Evolutionary conservation across 2,888 invertebrate species (phyloP).

Genomic region (Teinopalpus imperialis): DNA sequence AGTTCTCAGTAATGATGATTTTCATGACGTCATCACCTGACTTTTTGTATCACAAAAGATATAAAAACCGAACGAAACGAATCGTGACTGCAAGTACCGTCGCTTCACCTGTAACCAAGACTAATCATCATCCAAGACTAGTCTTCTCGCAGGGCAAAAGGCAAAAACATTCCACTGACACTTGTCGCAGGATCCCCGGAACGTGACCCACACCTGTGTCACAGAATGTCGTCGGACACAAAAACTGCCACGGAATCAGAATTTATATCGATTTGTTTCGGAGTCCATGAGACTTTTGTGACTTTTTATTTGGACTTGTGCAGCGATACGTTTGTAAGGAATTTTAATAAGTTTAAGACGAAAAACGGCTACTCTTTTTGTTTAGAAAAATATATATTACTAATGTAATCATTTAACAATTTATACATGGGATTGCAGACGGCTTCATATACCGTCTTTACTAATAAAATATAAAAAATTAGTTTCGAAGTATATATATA

Average conservation of each 20-base stretch:
- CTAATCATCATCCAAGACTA: slow-evolving; percentile 55
- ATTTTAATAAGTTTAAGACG: slow-evolving; percentile 7
- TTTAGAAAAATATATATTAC: too few relatives aligned
- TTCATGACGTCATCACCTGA: slow-evolving; percentile 4
- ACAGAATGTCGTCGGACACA: slow-evolving; percentile 25
- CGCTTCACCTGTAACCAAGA: slow-evolving; percentile 66
- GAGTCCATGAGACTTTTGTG: too few relatives aligned
- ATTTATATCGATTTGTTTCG: slow-evolving; percentile 22
- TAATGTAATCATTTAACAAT: too few relatives aligned
- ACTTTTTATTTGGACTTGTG: too few relatives aligned
- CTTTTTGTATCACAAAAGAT: slow-evolving; percentile 4
- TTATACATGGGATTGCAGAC: too few relatives aligned
- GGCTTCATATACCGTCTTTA: too few relatives aligned
- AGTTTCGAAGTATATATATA: too few relatives aligned
- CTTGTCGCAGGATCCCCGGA: slow-evolving; percentile 34
- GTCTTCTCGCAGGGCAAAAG: slow-evolving; percentile 31
- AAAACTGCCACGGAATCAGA: slow-evolving; percentile 23
- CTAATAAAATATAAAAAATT: too few relatives aligned
- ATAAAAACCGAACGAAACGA: slow-evolving; percentile 6
- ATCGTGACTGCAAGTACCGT: slow-evolving; percentile 38
- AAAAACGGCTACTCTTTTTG: too few relatives aligned
- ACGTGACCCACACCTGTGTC: slow-evolving; percentile 37
- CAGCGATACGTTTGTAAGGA: slow-evolving; percentile 1
- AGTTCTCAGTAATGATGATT: slow-evolving; percentile 9
- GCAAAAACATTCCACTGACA: slow-evolving; percentile 28